phyloP scores from a whole-genome alignment of 2,888 invertebrate species.

The Eutolmus rufibarbis region DNA sequence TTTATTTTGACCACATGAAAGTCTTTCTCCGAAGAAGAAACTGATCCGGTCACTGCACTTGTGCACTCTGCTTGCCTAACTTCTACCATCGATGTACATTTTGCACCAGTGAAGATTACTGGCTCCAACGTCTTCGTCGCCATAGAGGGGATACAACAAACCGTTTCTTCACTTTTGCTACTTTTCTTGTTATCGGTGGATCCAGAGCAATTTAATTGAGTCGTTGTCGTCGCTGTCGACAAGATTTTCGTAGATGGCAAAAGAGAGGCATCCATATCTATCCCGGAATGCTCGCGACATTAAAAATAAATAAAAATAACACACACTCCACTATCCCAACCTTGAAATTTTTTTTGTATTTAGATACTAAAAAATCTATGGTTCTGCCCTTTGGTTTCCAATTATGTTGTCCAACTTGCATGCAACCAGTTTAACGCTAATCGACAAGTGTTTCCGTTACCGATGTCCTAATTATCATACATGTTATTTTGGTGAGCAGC shows the following conservation, averaged over 20 bases:
- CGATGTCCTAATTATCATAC: conserved; percentile 36
- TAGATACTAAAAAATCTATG: background rate
- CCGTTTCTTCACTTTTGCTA: conserved; percentile 46
- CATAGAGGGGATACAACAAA: conserved; percentile 47
- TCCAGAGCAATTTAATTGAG: conserved; percentile 10
- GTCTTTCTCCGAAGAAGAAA: conserved; percentile 50
- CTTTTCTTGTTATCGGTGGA: conserved; percentile 13
- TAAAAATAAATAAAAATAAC: background rate
- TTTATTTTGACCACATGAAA: conserved; percentile 61
- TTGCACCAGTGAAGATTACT: conserved; percentile 39
- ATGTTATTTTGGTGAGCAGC: background rate
- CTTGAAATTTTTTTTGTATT: background rate
- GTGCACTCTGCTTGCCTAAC: conserved; percentile 54
- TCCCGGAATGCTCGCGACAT: background rate
- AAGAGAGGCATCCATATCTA: conserved; percentile 18
- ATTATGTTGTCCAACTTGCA: background rate
- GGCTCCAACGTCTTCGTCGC: conserved; percentile 20
- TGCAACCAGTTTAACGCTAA: conserved; percentile 16
- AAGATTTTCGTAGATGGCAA: conserved; percentile 10
- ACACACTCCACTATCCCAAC: background rate
- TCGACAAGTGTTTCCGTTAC: conserved; percentile 26
- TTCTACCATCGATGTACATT: conserved; percentile 45
- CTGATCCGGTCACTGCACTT: conserved; percentile 58
- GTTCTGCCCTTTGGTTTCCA: background rate
- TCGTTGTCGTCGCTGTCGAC: background rate